Base-by-base conservation (phyloP, 2,888 invertebrate genomes). In the Limenitis camilla region DNA sequence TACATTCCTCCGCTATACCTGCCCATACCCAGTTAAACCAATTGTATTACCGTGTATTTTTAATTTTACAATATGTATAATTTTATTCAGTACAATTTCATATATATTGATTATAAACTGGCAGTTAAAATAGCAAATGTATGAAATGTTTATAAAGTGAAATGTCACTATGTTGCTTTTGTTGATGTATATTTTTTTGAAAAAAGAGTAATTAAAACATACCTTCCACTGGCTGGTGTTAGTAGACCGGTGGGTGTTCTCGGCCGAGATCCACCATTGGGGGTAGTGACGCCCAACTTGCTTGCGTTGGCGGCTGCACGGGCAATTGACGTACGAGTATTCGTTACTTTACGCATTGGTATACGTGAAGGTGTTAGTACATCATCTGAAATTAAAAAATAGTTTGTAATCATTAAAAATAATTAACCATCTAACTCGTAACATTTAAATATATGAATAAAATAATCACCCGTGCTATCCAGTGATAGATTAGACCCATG, bases 401-500 rank as follows among this genome's bases (percentile, higher is more conserved):
- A 1, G 6, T 35, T 6, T 6, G 28, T 31, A 36, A 49, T 11
- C 5, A 35, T 40, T 7, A 8, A 7, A 19, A 10, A 10, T 6
- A 4, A 10, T n/a, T n/a, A 31, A 28, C 19, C n/a, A 10, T 1
- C 5, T 38, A 10, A n/a, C 10, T 10, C 3, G 28, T 5, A 29
- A 8, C 1, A 29, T 40, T 7, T 1, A 28, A 11, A 30, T 4
- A n/a, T 5, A 9, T 30, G 5, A 11, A 29, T n/a, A 45, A 4
- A 40, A 33, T 6, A 50, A 10, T 3, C 79, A 95, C 95, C 95
- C 77, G 95, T 94, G 76, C 95, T 95, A 76, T 96, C 96, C 63
- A 96, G 86, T 40, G 96, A 96, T 57, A 96, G 90, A 71, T 95
- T 96, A 41, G 97, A 97, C 62, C 97, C 97, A 72, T 97, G 96